Percentiles rank a stretch among this genome's conserved stretches.
Evolutionary conservation across 2,113 vertebrate genomes (phyloP).

Genomic region (Gymnobelideus leadbeateri): DNA sequence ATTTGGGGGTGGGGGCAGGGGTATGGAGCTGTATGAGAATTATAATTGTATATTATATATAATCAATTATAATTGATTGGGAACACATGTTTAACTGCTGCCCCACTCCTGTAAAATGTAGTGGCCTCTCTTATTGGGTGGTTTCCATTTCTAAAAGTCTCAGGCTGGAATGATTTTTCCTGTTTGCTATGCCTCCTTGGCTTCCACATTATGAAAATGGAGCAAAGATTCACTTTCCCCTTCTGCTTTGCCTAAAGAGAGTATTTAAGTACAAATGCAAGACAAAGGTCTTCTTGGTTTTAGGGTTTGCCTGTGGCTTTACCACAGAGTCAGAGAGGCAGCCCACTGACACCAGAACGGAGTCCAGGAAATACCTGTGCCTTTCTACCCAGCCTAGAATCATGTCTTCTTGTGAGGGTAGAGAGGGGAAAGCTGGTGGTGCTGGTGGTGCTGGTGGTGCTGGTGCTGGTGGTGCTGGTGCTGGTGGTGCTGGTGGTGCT

Average conservation of each 20-base stretch:
- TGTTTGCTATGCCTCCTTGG: not conserved
- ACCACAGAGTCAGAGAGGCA: not conserved
- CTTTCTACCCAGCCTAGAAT: accelerated
- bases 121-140: not conserved
- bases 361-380: not conserved
- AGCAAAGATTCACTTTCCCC: not conserved
- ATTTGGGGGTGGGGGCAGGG: not conserved
- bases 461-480: too few relatives aligned
- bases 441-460: too few relatives aligned
- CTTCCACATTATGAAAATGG: not conserved
- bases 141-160: accelerated
- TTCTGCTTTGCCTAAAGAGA: not conserved
- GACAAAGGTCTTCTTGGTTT: not conserved
- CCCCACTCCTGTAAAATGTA: too few relatives aligned
- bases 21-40: not conserved
- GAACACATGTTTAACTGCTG: not conserved
- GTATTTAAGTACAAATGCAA: not conserved
- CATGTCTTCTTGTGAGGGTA: accelerated
- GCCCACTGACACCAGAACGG: not conserved
- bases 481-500: not conserved
- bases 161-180: accelerated
- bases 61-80: too few relatives aligned
- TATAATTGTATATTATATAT: not conserved
- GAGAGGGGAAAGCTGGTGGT: not conserved
- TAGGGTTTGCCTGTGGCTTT: not conserved